Evolutionary conservation across 2,888 invertebrate species (phyloP), one percentile per base, ranked within the genome.

Genomic region (Petrolisthes cinctipes): DNA sequence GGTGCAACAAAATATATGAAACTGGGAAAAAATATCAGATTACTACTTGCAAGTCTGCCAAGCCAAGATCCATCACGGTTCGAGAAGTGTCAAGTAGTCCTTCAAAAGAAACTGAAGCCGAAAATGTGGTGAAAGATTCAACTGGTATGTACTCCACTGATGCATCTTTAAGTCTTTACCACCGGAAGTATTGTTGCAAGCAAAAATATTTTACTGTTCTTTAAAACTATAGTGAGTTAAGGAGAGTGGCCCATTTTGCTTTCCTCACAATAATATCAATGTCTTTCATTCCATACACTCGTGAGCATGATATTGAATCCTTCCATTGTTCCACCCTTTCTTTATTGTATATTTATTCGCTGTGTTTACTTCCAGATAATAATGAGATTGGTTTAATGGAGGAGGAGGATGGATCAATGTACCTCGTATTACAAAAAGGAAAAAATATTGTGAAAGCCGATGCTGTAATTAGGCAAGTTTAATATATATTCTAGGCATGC

Each of bases 391-490:
- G n/a, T 2, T 17, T 23, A 68, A 14, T 53, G 5, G 80, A 85
- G 23, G 66, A 80, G 66, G 54, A 80, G 53, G 76, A 76, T 83
- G 75, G 83, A 37, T 83, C 83, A 6, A 73, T 86, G 37, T 86
- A 82, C 73, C 73, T 86, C 1, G 57, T 86, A 7, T 23, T 86
- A 17, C 80, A 81, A 57, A 86, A 86, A 56, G 82, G 86, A 37
- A 80, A 86, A 61, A 86, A 82, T 23, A 82, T 82, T 53, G 81
- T 81, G 14, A n/a, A 82, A 57, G 82, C 86, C 11, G 81, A 86
- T 86, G 86, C 81, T 57, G 81, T 73, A 61, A 11, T 61, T 61
- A 61, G 23, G 82, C 57, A 9, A 86, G 86, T 71, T 85, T 14
- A 68, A 80, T 80, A 11, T 7, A 37, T 37, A 37, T 37, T 37